Conservation (phyloP, 2,888 invertebrate genomes). For the Caenorhabditis wallacei region DNA sequence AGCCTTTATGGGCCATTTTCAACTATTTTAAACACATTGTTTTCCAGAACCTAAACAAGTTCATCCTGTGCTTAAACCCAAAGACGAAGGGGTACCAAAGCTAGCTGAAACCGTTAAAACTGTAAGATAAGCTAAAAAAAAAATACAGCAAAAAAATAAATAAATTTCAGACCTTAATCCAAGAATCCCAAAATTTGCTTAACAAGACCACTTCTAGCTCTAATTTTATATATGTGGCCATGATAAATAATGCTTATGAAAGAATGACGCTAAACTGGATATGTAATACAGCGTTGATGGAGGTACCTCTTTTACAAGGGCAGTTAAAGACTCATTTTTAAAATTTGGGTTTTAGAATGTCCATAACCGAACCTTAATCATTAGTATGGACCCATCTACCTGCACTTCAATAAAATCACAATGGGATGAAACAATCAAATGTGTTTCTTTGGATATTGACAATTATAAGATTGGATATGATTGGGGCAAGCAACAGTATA, state of each 20-base stretch:
- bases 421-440: conserved; percentile 72
- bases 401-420: conserved; percentile 68
- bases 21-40: too few relatives aligned
- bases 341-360: conserved; percentile 55
- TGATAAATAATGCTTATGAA: conserved; percentile 79
- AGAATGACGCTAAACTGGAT: conserved; percentile 81
- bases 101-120: conserved; percentile 5
- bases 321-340: background rate
- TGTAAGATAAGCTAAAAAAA: too few relatives aligned
- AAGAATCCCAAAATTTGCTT: conserved; percentile 8
- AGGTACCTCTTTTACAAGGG: too few relatives aligned
- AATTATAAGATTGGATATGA: conserved; percentile 65
- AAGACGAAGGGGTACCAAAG: conserved; percentile 44
- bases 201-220: conserved; percentile 10
- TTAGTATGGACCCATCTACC: conserved; percentile 68
- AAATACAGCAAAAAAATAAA: background rate
- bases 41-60: conserved; percentile 38
- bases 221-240: conserved; percentile 64
- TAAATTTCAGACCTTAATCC: conserved; percentile 24
- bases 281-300: conserved; percentile 77
- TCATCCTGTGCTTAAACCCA: conserved; percentile 16
- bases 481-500: conserved; percentile 78
- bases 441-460: conserved; percentile 31
- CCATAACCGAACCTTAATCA: conserved; percentile 71
- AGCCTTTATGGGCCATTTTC: too few relatives aligned